Evolutionary conservation across 2,113 vertebrate genomes (phyloP).

Genomic region (Bothrops jararaca): DNA sequence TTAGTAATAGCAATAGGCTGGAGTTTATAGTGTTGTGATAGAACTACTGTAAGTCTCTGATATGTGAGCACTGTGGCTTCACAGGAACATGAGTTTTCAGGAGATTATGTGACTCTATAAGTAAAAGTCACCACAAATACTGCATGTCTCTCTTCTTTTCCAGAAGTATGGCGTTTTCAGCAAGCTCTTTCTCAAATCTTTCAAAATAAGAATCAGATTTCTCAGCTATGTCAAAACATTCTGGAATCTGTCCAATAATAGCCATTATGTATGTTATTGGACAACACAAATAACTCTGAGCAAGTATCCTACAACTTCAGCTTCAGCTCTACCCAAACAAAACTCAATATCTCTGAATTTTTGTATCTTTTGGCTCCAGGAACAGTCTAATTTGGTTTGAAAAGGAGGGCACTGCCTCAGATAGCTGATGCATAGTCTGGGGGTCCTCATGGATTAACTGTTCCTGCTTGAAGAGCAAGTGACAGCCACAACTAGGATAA

Average conservation of each 20-base stretch:
- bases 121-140: background rate
- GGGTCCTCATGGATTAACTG: background rate
- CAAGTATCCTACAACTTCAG: background rate
- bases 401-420: background rate
- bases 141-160: background rate
- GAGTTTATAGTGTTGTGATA: background rate
- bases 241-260: background rate
- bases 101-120: background rate
- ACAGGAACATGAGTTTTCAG: background rate
- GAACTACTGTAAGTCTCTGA: background rate
- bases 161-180: background rate
- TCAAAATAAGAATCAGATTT: background rate
- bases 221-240: background rate
- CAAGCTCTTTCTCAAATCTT: background rate
- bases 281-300: background rate
- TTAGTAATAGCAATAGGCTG: background rate
- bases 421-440: background rate
- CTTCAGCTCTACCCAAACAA: background rate
- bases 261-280: background rate
- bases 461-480: background rate
- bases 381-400: background rate
- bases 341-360: background rate
- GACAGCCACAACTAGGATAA: background rate
- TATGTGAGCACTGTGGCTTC: background rate
- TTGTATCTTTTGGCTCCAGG: background rate